Evolutionary conservation across 2,113 vertebrate genomes (phyloP).

Genomic region (Ranitomeya variabilis): DNA sequence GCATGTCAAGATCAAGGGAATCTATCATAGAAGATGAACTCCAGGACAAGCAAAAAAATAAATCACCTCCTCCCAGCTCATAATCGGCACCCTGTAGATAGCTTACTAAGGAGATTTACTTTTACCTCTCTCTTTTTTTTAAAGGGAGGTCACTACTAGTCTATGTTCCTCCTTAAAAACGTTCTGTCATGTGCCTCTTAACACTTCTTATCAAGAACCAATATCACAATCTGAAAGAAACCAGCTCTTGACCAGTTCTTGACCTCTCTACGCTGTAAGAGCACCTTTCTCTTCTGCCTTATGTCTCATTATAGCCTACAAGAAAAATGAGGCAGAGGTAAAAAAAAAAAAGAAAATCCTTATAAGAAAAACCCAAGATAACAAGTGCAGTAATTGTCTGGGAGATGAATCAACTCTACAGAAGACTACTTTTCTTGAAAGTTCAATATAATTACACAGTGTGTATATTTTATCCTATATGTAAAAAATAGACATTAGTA

Average conservation of each 20-base stretch:
- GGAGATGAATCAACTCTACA: not conserved
- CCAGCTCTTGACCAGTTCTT: constrained; percentile 81
- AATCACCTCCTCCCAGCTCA: constrained; percentile 69
- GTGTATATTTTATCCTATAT: not conserved
- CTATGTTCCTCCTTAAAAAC: constrained; percentile 73
- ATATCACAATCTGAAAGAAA: constrained; percentile 90
- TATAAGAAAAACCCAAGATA: constrained; percentile 67
- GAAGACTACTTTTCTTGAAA: not conserved
- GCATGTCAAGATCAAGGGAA: constrained; percentile 83
- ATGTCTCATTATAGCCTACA: constrained; percentile 94
- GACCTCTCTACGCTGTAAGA: constrained; percentile 83
- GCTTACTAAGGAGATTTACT: constrained; percentile 64
- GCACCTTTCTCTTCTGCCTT: constrained; percentile 75
- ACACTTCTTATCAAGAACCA: constrained; percentile 84
- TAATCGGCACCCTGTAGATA: constrained; percentile 62
- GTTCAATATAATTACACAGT: not conserved
- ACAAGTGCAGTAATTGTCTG: constrained; percentile 65
- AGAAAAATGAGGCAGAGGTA: constrained; percentile 82
- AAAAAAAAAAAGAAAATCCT: constrained; percentile 73
- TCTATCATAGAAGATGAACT: constrained; percentile 76
- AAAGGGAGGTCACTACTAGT: constrained; percentile 73
- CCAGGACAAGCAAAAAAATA: constrained; percentile 75
- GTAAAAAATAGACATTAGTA: no score
- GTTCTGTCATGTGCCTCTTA: constrained; percentile 77
- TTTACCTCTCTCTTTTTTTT: constrained; percentile 59